Conservation (phyloP, 2,888 invertebrate genomes). For the Drosophila koepferae region DNA sequence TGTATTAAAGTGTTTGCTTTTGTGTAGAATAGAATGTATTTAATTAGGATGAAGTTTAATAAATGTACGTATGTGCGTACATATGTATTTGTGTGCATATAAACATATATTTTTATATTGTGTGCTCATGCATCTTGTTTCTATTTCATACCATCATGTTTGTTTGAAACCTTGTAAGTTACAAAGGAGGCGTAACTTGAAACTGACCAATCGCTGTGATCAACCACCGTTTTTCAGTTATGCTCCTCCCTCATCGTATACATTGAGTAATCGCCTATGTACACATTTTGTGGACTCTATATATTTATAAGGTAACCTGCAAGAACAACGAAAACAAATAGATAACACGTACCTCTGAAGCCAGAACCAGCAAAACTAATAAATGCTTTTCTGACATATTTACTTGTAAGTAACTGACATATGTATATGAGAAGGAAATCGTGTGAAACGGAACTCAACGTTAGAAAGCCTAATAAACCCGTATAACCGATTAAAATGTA, state of each 20-base stretch:
- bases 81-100: background rate
- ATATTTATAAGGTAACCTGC: background rate
- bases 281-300: background rate
- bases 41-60: background rate
- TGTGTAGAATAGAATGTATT: background rate
- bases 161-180: constrained; percentile 11
- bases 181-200: constrained; percentile 15
- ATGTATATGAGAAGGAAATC: too few species aligned
- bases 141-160: constrained; percentile 32
- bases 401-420: too few species aligned
- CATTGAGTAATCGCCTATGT: background rate
- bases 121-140: constrained; percentile 24
- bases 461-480: too few species aligned
- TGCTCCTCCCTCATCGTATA: constrained; percentile 16
- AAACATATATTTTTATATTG: constrained; percentile 7
- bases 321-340: too few species aligned
- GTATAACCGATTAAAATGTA: too few species aligned
- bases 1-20: background rate
- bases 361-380: too few species aligned
- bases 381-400: too few species aligned
- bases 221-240: background rate
- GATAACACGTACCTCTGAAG: too few species aligned
- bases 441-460: too few species aligned
- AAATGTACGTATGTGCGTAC: background rate
- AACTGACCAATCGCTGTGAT: constrained; percentile 21